Base-by-base conservation (phyloP, 2,113 vertebrate genomes). In the Alethe diademata region DNA sequence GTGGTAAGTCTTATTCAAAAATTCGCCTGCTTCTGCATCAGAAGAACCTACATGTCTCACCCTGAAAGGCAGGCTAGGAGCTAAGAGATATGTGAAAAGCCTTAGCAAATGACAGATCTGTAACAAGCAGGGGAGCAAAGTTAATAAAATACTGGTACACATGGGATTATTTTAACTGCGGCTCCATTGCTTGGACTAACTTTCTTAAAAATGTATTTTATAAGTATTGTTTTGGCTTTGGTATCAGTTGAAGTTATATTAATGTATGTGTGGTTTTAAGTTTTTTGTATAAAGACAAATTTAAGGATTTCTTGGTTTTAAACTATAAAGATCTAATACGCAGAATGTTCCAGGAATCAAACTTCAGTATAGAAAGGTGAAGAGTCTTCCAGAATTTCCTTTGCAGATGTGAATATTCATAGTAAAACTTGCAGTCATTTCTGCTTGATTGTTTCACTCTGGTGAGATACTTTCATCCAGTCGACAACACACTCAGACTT, bases 401-500 rank as follows among this genome's bases (percentile, higher is more conserved):
- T 62, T 38, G n/a, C 33, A 80, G 23, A 22, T 69, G 6, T 83
- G 50, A 73, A 36, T 88, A 73, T 53, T 65, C 6, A 6, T 36
- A 57, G 33, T 36, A 62, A 3, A 20, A 54, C 31, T 42, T 82
- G 13, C 33, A 88, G 38, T 69, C 14, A 28, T 54, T 93, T 14
- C 53, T 78, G 6, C 29, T 57, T 72, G 33, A 15, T 80, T 61
- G 7, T 92, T 61, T 65, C 25, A n/a, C 9, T 43, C 3, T 1
- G 13, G 28, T 80, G 25, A 45, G 86, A 47, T 65, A 53, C 14
- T 69, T 92, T 47, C 3, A 36, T 73, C 42, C 2, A 29, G 50
- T 38, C 0, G 0, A 33, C 47, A 61, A 5, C 35, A 15, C 11
- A 65, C n/a, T 91, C 36, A 20, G 50, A 36, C 26, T 67, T 51